Evolutionary conservation across 2,797 vertebrate species (phyloP), one percentile per base, ranked within the genome.

Genomic region (Arrhamphus sclerolepis): DNA sequence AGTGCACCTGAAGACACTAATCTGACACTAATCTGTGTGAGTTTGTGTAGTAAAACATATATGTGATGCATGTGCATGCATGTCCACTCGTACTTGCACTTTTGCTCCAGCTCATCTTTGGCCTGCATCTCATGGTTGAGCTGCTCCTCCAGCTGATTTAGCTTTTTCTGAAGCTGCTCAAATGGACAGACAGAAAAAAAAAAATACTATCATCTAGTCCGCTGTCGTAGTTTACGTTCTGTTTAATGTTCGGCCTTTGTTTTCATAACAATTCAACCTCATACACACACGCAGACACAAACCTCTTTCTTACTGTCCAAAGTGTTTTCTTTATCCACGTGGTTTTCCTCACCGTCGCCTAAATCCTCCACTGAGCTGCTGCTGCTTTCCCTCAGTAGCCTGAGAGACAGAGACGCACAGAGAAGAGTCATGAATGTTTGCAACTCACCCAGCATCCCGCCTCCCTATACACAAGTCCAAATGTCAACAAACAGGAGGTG

Each of bases 51-150:
- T 26, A 29, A 50, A 39, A 5, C 1, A 6, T 11, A n/a, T 46
- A 20, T 21, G 6, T 56, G 20, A 8, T 22, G 6, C 1, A 11
- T 61, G 31, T 34, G 19, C 24, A 24, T 41, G 24, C 40, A 8
- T 21, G 56, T 67, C 16, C 9, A 6, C 7, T 69, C 86, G 9
- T 93, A 99, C 98, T 91, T 97, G 94, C 85, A 96, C 82, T 97
- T 98, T 66, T 94, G 92, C 70, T 98, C 96, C 84, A 98, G 88
- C 60, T 98, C 96, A 57, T 98, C 94, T 92, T 95, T 98, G 89
- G 94, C 91, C 92, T 98, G 96, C 68, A 94, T 89, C 89, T 98
- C 97, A 85, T 92, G 92, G 82, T 92, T 91, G 57, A 97, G 92
- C 67, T 95, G 91, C 71, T 96, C 95, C 87, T 98, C 95, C 78